These are phyloP conservation scores for Leptinotarsa lineolata DNA, from an alignment of 1,140 invertebrate species.

Conservation along the genomic window DNA sequence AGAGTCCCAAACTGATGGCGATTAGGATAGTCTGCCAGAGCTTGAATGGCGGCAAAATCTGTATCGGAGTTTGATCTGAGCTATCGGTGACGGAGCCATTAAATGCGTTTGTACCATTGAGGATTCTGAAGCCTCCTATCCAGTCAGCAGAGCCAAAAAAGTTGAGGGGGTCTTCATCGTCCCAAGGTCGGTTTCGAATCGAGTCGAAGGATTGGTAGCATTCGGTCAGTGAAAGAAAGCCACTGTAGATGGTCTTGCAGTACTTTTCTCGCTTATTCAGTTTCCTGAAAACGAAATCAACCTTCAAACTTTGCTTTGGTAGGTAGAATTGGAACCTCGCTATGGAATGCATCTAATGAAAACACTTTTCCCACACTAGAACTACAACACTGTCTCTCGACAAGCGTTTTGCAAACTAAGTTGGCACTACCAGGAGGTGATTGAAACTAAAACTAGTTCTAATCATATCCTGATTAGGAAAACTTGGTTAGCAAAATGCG, in stretches of 20 bases:
- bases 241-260: conserved; percentile 68
- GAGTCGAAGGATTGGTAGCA: conserved; percentile 63
- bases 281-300: conserved; percentile 61
- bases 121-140: conserved; percentile 29
- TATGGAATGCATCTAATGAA: too few relatives aligned
- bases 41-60: conserved; percentile 79
- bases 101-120: conserved; percentile 33
- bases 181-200: conserved; percentile 38
- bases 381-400: too few relatives aligned
- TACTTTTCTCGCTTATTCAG: conserved; percentile 66
- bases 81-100: conserved; percentile 44
- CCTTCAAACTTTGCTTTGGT: too few relatives aligned
- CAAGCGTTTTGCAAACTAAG: too few relatives aligned
- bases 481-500: too few relatives aligned
- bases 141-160: conserved; percentile 40
- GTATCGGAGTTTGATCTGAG: conserved; percentile 56
- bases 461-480: too few relatives aligned
- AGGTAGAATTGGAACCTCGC: too few relatives aligned
- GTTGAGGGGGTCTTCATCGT: conserved; percentile 45
- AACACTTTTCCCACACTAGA: too few relatives aligned
- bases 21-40: conserved; percentile 92
- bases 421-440: too few relatives aligned
- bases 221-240: conserved; percentile 63
- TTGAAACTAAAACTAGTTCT: too few relatives aligned
- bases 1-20: conserved; percentile 84